Evolutionary conservation across 2,797 vertebrate species (phyloP).

Genomic region (Simalia tracyae): DNA sequence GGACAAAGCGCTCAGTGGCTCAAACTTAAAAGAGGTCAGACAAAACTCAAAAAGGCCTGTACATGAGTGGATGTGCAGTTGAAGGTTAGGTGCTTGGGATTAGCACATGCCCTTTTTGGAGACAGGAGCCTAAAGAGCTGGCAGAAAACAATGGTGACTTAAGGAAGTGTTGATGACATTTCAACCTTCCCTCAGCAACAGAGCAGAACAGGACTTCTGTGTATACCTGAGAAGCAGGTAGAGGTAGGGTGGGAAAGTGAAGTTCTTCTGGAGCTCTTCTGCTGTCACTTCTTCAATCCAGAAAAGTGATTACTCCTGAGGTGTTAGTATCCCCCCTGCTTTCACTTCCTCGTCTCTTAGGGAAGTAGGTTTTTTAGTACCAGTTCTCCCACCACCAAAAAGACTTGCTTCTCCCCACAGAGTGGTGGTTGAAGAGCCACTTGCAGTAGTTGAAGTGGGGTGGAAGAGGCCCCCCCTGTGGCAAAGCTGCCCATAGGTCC

Average conservation of each 20-base stretch:
- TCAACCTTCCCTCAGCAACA: background rate
- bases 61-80: background rate
- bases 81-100: background rate
- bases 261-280: background rate
- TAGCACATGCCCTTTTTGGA: background rate
- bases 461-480: background rate
- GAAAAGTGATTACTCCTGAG: background rate
- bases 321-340: background rate
- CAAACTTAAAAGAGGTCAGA: background rate
- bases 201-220: background rate
- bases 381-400: background rate
- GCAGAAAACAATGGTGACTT: background rate
- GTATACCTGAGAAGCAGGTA: background rate
- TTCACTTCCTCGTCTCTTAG: background rate
- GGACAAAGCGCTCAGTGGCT: background rate
- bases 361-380: background rate
- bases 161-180: background rate
- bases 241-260: background rate
- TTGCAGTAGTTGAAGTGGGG: background rate
- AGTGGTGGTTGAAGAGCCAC: background rate
- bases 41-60: background rate
- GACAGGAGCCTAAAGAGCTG: background rate
- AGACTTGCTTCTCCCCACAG: background rate
- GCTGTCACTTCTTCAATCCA: background rate
- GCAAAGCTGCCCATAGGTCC: background rate